Evolutionary conservation across 2,888 invertebrate species (phyloP).

Genomic region (Drosophila greeni): DNA sequence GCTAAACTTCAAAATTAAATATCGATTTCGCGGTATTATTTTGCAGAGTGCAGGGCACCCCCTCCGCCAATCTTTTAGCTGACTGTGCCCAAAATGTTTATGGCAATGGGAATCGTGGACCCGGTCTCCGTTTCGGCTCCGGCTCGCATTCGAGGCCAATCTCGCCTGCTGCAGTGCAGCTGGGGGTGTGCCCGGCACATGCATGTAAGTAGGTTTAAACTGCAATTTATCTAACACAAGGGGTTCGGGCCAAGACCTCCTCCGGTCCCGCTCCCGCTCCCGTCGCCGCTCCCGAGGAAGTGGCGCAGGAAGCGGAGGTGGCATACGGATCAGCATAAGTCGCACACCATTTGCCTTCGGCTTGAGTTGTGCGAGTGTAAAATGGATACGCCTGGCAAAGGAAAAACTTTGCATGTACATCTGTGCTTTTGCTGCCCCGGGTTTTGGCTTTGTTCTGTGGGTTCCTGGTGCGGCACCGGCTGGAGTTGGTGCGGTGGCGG

Average conservation of each 20-base stretch:
- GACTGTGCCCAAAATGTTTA: conserved; percentile 54
- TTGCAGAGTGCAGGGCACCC: conserved; percentile 17
- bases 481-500: conserved; percentile 21
- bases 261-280: neutral
- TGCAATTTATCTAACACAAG: conserved; percentile 68
- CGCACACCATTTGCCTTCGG: conserved; percentile 62
- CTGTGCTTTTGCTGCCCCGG: conserved; percentile 14
- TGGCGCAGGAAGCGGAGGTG: conserved; percentile 39
- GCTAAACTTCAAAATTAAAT: conserved; percentile 14
- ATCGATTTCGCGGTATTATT: conserved; percentile 15
- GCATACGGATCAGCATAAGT: conserved; percentile 70
- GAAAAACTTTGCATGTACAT: conserved; percentile 47
- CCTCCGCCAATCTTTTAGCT: conserved; percentile 25
- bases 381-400: conserved; percentile 19
- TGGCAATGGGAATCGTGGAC: conserved; percentile 47
- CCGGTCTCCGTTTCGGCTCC: conserved; percentile 24
- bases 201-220: conserved; percentile 69
- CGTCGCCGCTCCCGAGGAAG: conserved; percentile 12
- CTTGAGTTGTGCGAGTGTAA: conserved; percentile 44
- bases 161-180: conserved; percentile 6
- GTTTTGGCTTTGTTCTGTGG: conserved; percentile 8
- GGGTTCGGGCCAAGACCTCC: conserved; percentile 32
- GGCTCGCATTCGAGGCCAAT: conserved; percentile 12
- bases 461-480: conserved; percentile 2
- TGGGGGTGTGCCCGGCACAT: conserved; percentile 55